Evolutionary conservation across 2,888 invertebrate genomes (phyloP), one percentile per base, ranked within the genome.

Genomic region (Gnatocerus cornutus): DNA sequence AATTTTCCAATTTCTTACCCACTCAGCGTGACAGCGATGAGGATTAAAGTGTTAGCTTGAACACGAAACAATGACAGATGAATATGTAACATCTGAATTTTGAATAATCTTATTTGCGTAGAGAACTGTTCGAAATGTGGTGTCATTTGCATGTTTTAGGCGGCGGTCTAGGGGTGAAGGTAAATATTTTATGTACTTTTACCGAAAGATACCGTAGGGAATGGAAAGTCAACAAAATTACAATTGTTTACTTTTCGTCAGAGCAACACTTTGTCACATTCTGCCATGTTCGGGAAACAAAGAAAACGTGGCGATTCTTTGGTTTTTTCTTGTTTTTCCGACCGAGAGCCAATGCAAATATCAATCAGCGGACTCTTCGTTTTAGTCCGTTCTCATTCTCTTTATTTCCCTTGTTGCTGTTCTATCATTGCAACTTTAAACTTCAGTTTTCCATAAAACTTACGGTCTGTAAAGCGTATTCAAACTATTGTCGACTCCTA

Each of bases 141-240:
- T 21, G 27, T 12, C 12, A 46, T 59, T 59, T 59, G 21, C 59
- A 59, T 59, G 30, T 59, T 59, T 46, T 29, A 59, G 16, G 12
- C 13, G n/a, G 9, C 59, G 33, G 46, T 41, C 14, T 45, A 59
- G 41, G 39, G 55, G 55, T 55, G 37, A 16, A 12, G 12, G 59
- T 46, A 45, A 59, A 59, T 59, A 46, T 59, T 59, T 59, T 46
- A 46, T 59, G 59, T 45, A 59, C 46, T 59, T 46, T 45, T 46
- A 46, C 46, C 33, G 46, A 46, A 46, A 6, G 58, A 45, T 45
- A 45, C 58, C 43, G 12, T 21, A 13, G 58, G 46, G 59, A 33
- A 37, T 46, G 46, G 10, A 59, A 46, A 59, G 59, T 59, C 59
- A 59, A 59, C 58, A 58, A 30, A 16, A 41, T 58, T 43, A 29